These are phyloP conservation scores for Conchocele bisecta DNA, from an alignment of 2,888 invertebrate genomes.

Conservation along the genomic window DNA sequence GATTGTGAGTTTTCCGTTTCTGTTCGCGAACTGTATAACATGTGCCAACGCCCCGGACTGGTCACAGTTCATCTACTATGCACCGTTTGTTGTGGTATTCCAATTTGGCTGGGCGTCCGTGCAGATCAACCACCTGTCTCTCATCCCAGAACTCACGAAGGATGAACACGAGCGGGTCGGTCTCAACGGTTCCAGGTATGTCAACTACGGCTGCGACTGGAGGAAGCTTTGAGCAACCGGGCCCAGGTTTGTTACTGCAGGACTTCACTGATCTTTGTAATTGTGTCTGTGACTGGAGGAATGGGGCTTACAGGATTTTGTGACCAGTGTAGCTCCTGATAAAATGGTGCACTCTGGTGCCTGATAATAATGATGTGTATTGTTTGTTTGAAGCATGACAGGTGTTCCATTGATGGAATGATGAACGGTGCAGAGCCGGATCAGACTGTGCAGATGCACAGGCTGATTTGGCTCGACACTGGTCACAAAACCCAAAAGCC, in stretches of 20 bases:
- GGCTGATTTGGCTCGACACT: too few species aligned
- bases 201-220: not conserved
- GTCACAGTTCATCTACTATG: slow-evolving; percentile 83
- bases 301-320: too few species aligned
- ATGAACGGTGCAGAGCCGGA: not conserved
- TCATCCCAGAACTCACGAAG: slow-evolving; percentile 87
- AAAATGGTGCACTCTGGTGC: too few species aligned
- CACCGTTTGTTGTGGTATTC: slow-evolving; percentile 85
- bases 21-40: slow-evolving; percentile 90
- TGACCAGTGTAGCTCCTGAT: too few species aligned
- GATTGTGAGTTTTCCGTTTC: slow-evolving; percentile 91
- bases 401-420: too few species aligned
- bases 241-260: not conserved
- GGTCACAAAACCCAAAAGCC: too few species aligned
- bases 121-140: slow-evolving; percentile 94
- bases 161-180: slow-evolving; percentile 81
- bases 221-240: not conserved
- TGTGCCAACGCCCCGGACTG: slow-evolving; percentile 86
- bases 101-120: slow-evolving; percentile 97
- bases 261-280: too few species aligned
- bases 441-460: not conserved
- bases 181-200: slow-evolving; percentile 83
- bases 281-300: too few species aligned
- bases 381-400: too few species aligned
- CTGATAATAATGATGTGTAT: too few species aligned